Evolutionary conservation across 2,113 vertebrate species (phyloP).

Genomic region (Lepus americanus): DNA sequence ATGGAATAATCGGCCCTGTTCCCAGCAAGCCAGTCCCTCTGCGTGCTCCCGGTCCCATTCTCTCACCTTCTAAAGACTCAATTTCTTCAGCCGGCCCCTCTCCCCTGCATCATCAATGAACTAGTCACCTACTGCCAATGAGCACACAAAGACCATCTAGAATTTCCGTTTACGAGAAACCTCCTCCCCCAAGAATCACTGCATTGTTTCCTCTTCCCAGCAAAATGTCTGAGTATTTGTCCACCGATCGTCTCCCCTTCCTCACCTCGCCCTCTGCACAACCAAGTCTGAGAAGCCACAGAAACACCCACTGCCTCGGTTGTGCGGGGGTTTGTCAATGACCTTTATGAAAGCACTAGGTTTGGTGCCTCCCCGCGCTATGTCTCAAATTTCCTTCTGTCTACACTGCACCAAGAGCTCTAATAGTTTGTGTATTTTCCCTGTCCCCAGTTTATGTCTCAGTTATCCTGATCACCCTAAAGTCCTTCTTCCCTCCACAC

Average conservation of each 20-base stretch:
- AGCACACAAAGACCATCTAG: background rate
- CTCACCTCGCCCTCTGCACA: background rate
- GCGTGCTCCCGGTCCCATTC: background rate
- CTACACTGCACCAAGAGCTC: background rate
- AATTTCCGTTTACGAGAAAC: background rate
- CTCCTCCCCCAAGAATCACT: background rate
- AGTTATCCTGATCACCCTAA: background rate
- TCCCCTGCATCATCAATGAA: background rate
- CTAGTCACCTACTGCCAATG: background rate
- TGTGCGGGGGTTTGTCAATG: background rate
- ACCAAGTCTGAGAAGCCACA: background rate
- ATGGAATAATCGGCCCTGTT: background rate
- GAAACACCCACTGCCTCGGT: background rate
- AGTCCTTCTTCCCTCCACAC: background rate
- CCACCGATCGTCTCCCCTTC: background rate
- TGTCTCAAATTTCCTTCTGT: background rate
- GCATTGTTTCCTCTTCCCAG: background rate
- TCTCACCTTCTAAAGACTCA: background rate
- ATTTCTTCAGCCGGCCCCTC: background rate
- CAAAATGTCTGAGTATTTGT: slow-evolving; percentile 20
- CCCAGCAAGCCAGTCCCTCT: background rate
- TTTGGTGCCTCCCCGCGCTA: background rate
- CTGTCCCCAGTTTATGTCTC: background rate
- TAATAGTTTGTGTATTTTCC: background rate
- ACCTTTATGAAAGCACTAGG: background rate